Conservation (phyloP, 2,888 invertebrate genomes). For the Mellilla xanthometata region DNA sequence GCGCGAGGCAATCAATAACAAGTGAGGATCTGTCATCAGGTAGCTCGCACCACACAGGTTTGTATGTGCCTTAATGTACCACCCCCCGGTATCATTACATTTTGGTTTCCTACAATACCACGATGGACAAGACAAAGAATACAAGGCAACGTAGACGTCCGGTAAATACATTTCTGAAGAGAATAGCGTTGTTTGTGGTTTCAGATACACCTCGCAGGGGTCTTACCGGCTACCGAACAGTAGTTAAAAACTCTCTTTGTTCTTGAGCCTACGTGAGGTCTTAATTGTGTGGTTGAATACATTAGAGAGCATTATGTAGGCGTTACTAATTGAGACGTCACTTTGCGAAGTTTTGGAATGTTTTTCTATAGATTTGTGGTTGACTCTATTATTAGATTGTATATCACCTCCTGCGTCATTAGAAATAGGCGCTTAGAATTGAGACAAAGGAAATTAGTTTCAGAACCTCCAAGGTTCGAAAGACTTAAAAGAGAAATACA, state of each 20-base stretch:
- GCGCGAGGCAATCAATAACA: constrained; percentile 67
- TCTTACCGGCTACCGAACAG: constrained; percentile 64
- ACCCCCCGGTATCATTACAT: constrained; percentile 75
- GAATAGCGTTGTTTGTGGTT: constrained; percentile 73
- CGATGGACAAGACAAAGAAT: constrained; percentile 51
- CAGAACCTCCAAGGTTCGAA: constrained; percentile 1
- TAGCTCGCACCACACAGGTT: constrained; percentile 35
- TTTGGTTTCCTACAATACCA: constrained; percentile 67
- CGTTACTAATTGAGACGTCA: constrained; percentile 51
- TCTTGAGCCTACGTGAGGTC: constrained; percentile 68
- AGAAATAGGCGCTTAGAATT: constrained; percentile 1
- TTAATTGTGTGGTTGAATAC: constrained; percentile 58
- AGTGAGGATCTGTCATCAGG: constrained; percentile 66
- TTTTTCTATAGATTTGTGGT: constrained; percentile 21
- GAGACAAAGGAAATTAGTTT: constrained; percentile 4
- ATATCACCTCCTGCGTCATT: constrained; percentile 7
- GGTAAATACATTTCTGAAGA: constrained; percentile 38
- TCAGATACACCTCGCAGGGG: constrained; percentile 57
- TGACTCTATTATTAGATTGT: constrained; percentile 11
- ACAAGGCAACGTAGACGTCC: constrained; percentile 29
- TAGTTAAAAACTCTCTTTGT: constrained; percentile 58
- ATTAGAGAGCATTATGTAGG: constrained; percentile 47
- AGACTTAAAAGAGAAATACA: constrained; percentile 3
- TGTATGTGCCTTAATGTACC: constrained; percentile 48
- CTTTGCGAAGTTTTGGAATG: constrained; percentile 13